A percentile compares a stretch with the other conserved stretches of the same genome.
Evolutionary conservation across 37 sponge, comb jelly and placozoan genomes (phyloP).

Genomic region (Haliclona indistincta): DNA sequence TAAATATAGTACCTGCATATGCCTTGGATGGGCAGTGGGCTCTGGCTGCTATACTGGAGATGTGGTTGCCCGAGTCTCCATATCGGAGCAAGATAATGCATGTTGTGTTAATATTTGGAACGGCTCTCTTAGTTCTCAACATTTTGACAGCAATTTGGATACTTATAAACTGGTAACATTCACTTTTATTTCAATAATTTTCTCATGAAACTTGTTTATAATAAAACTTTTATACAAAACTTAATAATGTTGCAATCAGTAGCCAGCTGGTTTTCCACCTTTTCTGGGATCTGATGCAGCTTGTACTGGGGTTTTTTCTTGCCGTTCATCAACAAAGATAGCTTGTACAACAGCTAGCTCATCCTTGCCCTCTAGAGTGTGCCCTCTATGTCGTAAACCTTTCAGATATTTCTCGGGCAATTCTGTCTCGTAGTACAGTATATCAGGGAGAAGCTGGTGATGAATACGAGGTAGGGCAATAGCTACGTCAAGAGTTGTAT

Average conservation of each 20-base stretch:
- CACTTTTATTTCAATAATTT: neutral
- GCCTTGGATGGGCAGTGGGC: conserved; percentile 93
- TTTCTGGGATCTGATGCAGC: conserved; percentile 81
- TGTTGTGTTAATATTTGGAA: conserved; percentile 37
- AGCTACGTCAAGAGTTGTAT: conserved; percentile 39
- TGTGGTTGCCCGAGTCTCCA: conserved; percentile 25
- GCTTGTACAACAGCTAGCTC: conserved; percentile 64
- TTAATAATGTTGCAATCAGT: too few relatives aligned
- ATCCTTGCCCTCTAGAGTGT: neutral
- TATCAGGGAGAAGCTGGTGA: conserved; percentile 78
- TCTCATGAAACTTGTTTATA: too few relatives aligned
- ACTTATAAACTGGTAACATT: conserved; percentile 38
- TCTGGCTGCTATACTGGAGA: conserved; percentile 70
- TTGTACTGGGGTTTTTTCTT: conserved; percentile 19
- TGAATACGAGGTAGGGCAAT: conserved; percentile 60
- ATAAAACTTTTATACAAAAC: too few relatives aligned
- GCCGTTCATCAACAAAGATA: conserved; percentile 41
- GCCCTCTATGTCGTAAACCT: conserved; percentile 41
- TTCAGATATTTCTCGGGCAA: conserved; percentile 39
- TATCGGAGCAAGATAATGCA: conserved; percentile 38
- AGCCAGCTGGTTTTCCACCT: conserved; percentile 80
- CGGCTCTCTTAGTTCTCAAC: conserved; percentile 49
- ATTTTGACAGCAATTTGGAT: conserved; percentile 61
- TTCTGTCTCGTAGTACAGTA: conserved; percentile 40
- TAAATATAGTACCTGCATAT: conserved; percentile 90